phyloP scores from a whole-genome alignment of 2,797 vertebrate species.

The Urophycis tenuis region DNA sequence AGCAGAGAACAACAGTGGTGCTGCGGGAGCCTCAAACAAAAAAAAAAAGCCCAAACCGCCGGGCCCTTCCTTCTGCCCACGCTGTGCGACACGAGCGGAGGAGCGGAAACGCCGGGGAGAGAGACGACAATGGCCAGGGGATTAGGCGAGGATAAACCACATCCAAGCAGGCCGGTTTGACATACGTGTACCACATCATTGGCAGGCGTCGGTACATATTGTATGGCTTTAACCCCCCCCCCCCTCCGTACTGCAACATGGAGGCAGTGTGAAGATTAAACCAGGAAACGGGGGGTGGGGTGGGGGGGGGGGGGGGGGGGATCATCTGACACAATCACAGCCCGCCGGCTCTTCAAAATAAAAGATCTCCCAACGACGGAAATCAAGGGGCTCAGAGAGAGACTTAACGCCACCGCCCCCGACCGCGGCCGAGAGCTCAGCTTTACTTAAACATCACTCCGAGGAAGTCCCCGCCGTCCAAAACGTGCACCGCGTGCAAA shows the following conservation, averaged over 20 bases:
- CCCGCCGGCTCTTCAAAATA: conserved; percentile 61
- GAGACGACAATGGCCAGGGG: conserved; percentile 24
- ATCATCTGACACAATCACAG: conserved; percentile 65
- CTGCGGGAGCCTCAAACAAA: neutral
- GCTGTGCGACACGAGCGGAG: neutral
- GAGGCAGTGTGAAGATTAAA: conserved; percentile 70
- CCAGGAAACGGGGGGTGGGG: too few relatives aligned
- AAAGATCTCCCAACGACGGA: conserved; percentile 68
- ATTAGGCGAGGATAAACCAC: conserved; percentile 23
- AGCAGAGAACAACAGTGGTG: neutral
- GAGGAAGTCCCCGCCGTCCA: conserved; percentile 36
- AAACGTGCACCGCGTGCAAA: conserved; percentile 17
- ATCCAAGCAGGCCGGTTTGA: conserved; percentile 20
- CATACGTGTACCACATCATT: conserved; percentile 34
- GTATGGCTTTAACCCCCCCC: conserved; percentile 51
- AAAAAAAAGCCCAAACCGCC: neutral
- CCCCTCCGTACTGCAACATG: conserved; percentile 54
- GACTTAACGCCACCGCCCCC: conserved; percentile 73
- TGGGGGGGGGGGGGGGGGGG: conserved; percentile 27
- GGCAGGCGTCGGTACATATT: conserved; percentile 54
- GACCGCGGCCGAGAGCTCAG: conserved; percentile 62
- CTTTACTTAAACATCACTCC: conserved; percentile 76
- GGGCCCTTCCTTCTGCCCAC: neutral
- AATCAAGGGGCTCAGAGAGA: conserved; percentile 66
- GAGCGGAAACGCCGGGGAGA: neutral